Conservation (phyloP, 92 coral and sea anemone genomes). For the Bergia sp. region DNA sequence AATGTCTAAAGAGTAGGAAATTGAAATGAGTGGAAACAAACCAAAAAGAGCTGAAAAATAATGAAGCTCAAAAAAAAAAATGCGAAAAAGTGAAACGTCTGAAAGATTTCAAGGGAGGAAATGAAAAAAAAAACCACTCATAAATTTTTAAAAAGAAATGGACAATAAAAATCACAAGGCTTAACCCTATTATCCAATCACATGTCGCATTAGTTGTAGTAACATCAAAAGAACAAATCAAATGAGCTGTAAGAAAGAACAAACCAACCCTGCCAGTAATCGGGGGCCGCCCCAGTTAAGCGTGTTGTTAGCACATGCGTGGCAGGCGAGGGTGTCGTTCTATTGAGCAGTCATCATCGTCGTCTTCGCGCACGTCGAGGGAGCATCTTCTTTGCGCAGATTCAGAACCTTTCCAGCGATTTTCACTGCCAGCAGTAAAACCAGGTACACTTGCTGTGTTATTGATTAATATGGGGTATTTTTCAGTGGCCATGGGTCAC, state of each 20-base stretch:
- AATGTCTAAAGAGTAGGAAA: too few species aligned
- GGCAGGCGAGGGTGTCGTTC: slow-evolving; percentile 76
- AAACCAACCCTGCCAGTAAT: neutral
- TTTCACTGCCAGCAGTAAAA: slow-evolving; percentile 84
- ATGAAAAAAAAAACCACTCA: too few species aligned
- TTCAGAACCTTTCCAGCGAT: slow-evolving; percentile 95
- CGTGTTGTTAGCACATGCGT: slow-evolving; percentile 90
- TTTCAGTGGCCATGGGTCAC: slow-evolving; percentile 76
- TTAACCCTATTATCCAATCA: neutral
- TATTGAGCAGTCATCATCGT: slow-evolving; percentile 99
- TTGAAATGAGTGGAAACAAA: too few species aligned
- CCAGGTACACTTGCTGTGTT: slow-evolving; percentile 90
- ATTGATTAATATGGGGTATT: slow-evolving; percentile 66
- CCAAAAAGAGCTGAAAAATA: too few species aligned
- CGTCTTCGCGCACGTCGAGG: slow-evolving; percentile 99
- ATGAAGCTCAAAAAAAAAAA: too few species aligned
- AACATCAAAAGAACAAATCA: slow-evolving; percentile 14
- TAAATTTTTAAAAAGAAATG: too few species aligned
- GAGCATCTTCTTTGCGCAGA: slow-evolving; percentile 99
- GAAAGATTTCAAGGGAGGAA: too few species aligned
- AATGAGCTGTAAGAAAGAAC: neutral
- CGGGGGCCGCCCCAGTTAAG: slow-evolving; percentile 64
- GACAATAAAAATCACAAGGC: neutral
- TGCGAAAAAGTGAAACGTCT: too few species aligned
- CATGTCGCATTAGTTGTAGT: neutral